Conservation (phyloP, 2,888 invertebrate species). For the Drosophila pullipes region DNA sequence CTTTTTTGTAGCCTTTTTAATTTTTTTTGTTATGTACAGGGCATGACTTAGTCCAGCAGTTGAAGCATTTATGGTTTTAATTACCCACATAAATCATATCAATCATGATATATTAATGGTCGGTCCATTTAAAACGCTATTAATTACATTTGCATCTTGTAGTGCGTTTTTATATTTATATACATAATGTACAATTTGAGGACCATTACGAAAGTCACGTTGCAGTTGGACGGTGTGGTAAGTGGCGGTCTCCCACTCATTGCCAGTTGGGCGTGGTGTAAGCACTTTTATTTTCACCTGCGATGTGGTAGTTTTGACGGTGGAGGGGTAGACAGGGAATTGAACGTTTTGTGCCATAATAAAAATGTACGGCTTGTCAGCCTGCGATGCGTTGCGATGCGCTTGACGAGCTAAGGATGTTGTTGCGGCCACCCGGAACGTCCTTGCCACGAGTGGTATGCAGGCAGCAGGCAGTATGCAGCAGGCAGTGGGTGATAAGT, state of each 20-base stretch:
- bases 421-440: conserved; percentile 52
- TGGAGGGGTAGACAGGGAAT: conserved; percentile 7
- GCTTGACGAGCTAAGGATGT: conserved; percentile 52
- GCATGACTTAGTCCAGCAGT: neutral
- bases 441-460: conserved; percentile 57
- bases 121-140: conserved; percentile 70
- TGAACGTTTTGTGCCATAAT: conserved; percentile 37
- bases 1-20: neutral
- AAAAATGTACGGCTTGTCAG: conserved; percentile 56
- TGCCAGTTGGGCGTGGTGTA: neutral
- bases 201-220: conserved; percentile 41
- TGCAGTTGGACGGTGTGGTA: neutral
- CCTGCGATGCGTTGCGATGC: conserved; percentile 32
- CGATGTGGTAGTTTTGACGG: neutral
- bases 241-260: neutral
- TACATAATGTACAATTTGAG: conserved; percentile 37
- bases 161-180: conserved; percentile 47
- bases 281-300: conserved; percentile 38
- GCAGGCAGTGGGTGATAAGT: neutral
- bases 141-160: conserved; percentile 72
- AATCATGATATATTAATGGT: conserved; percentile 67
- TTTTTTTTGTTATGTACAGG: neutral
- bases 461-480: conserved; percentile 22
- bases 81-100: conserved; percentile 67
- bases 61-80: conserved; percentile 38